phyloP scores from a whole-genome alignment of 2,113 vertebrate species.

The Panurus biarmicus region DNA sequence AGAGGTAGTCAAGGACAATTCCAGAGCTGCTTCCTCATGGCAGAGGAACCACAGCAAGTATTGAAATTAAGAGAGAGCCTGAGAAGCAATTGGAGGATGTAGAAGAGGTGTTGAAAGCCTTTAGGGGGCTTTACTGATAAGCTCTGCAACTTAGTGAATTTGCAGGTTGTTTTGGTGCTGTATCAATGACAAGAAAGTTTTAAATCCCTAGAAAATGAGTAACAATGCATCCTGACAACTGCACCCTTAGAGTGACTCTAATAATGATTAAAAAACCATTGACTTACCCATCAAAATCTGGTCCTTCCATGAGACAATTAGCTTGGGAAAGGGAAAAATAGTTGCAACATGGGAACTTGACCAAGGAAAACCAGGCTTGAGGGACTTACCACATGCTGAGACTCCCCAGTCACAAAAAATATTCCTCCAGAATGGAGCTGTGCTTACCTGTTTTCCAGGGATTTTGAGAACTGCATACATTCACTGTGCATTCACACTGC shows the following conservation, averaged over 20 bases:
- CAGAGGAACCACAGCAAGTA: not conserved
- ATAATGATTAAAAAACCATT: not conserved
- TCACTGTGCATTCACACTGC: not conserved
- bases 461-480: not conserved
- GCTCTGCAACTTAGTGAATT: not conserved
- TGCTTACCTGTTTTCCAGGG: not conserved
- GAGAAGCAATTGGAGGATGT: not conserved
- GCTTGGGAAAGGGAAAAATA: not conserved
- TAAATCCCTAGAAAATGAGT: not conserved
- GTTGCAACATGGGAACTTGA: not conserved
- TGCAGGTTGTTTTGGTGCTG: not conserved
- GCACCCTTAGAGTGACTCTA: not conserved
- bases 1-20: not conserved
- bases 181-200: not conserved
- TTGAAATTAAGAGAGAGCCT: not conserved
- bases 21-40: not conserved
- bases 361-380: not conserved
- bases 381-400: fast-evolving
- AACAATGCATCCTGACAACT: not conserved
- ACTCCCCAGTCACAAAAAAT: not conserved
- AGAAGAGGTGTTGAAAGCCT: not conserved
- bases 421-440: not conserved
- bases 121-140: not conserved
- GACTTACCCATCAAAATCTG: not conserved
- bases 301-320: not conserved